These are phyloP conservation scores for Palythoa grandis DNA, from an alignment of 92 coral and sea anemone species.

Conservation along the genomic window DNA sequence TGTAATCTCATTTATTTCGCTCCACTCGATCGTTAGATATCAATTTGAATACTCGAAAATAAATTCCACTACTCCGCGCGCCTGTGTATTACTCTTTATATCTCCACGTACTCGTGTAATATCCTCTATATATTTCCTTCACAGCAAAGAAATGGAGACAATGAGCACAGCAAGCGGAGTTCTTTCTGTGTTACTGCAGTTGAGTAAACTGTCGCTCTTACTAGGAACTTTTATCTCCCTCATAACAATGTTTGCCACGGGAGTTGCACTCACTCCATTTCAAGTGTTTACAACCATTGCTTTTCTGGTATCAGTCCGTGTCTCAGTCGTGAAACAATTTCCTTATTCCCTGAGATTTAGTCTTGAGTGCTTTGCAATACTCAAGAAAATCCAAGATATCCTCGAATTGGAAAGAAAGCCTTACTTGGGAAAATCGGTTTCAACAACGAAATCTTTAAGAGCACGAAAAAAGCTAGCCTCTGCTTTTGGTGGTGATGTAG, in stretches of 20 bases:
- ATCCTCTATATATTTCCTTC: neutral
- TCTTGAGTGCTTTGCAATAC: constrained; percentile 21
- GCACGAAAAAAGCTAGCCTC: constrained; percentile 39
- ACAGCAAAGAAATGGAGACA: constrained; percentile 41
- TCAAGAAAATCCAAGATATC: constrained; percentile 21
- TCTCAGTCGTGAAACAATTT: constrained; percentile 19
- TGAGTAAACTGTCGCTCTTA: constrained; percentile 31
- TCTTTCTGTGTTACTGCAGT: constrained; percentile 14
- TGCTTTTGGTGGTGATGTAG: constrained; percentile 20
- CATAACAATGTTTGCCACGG: constrained; percentile 38
- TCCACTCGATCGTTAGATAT: neutral
- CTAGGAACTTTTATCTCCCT: constrained; percentile 37
- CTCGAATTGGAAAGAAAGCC: constrained; percentile 31
- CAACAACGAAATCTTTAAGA: constrained; percentile 33
- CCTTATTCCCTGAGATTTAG: constrained; percentile 28
- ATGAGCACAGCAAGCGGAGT: constrained; percentile 19
- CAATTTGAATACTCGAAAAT: no score
- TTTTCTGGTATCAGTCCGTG: constrained; percentile 29
- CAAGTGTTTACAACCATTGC: constrained; percentile 38
- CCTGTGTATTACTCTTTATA: neutral
- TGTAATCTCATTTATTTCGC: neutral
- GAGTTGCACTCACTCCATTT: constrained; percentile 28
- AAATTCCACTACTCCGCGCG: no score
- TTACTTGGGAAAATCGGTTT: constrained; percentile 13
- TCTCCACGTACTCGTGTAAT: no score